These are phyloP conservation scores for Aporrectodea caliginosa DNA, from an alignment of 1,140 invertebrate genomes.

Conservation along the genomic window DNA sequence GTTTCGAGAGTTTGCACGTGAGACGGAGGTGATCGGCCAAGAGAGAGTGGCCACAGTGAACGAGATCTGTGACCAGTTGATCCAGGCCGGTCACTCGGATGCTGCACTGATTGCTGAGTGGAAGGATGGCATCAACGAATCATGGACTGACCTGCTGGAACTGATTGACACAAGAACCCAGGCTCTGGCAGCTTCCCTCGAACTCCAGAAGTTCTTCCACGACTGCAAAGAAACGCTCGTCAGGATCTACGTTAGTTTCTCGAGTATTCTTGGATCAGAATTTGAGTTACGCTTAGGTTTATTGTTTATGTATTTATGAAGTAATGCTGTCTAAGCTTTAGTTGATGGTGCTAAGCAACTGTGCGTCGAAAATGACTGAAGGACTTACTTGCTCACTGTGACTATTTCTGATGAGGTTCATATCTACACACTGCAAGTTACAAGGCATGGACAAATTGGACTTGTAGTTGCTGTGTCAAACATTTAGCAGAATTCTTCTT, in stretches of 20 bases:
- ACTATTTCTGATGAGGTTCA: no score
- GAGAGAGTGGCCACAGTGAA: slow-evolving; percentile 91
- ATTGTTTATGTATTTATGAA: no score
- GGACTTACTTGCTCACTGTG: no score
- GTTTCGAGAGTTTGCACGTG: slow-evolving; percentile 94
- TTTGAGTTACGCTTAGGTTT: no score
- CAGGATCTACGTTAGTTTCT: slow-evolving; percentile 49
- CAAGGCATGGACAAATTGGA: no score
- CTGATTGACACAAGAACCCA: slow-evolving; percentile 95
- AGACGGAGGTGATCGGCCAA: slow-evolving; percentile 90
- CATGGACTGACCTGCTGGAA: slow-evolving; percentile 97
- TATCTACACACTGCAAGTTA: no score
- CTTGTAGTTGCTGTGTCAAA: no score
- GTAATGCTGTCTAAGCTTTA: no score
- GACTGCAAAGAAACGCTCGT: slow-evolving; percentile 96
- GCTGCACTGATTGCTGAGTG: slow-evolving; percentile 96
- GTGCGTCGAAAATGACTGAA: no score
- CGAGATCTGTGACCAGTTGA: slow-evolving; percentile 91
- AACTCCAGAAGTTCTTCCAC: slow-evolving; percentile 99
- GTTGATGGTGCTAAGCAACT: no score
- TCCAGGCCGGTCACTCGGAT: slow-evolving; percentile 90
- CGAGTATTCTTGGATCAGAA: no score
- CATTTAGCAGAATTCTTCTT: no score
- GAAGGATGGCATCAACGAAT: slow-evolving; percentile 97
- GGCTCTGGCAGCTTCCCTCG: slow-evolving; percentile 90